Base-by-base conservation (phyloP, 2,888 invertebrate species). In the Nipponacmea schrenckii region DNA sequence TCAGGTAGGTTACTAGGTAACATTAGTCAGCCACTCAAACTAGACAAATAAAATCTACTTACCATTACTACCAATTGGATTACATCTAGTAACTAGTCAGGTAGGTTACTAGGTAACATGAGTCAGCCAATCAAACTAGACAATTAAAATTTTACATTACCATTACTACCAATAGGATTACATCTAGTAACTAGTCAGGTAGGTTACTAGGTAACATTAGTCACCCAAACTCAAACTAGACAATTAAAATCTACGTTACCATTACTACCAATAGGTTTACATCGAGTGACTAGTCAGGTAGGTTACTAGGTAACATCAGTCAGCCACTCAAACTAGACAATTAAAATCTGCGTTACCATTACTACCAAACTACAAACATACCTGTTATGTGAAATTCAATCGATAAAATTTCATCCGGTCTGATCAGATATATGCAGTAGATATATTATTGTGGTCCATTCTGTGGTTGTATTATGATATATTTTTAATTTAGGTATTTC, bases 11-110 rank as follows among this genome's bases (percentile, higher is more conserved):
- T 24, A n/a, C 39, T 12, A 75, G 88, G n/a, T 88, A 88, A 76
- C 88, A 89, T 77, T 87, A 87, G 8, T 87, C 87, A 62, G 81
- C 85, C 3, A 81, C 83, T 14, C 88, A 89, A 70, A 81, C 83
- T 20, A 86, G 86, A 75, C 87, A 87, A 72, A 77, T 89, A 20
- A 85, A 85, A 77, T n/a, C 75, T 14, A 75, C 82, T 81, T 89
- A 8, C 88, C 88, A 14, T 77, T 86, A 64, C 80, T 87, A 44
- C 82, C 85, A 44, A 81, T 88, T 44, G 79, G 88, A 63, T 83
- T 83, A 31, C 85, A 86, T 73, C 79, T 88, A 46, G 81, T 85
- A 64, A 84, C 84, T 27, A 87, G 87, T 76, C 85, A 85, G 79
- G 87, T 87, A 75, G 17, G 46, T 20, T 24, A n/a, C 39, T 12